A percentile compares a stretch with the other conserved stretches of the same genome.
These are phyloP conservation scores for Caenorhabditis becei DNA, from an alignment of 2,888 invertebrate species.

Conservation along the genomic window DNA sequence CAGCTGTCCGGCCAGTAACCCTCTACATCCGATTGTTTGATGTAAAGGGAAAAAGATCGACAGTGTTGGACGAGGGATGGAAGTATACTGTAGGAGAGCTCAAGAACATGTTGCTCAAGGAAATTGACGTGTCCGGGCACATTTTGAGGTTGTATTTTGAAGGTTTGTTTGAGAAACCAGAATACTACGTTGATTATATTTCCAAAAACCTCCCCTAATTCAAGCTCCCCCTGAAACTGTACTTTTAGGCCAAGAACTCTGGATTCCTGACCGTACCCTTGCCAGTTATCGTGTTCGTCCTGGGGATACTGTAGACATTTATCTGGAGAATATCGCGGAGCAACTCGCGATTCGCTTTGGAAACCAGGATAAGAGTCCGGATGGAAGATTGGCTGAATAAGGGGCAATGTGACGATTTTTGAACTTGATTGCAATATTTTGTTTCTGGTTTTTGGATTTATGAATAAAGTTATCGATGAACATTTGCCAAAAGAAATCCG, in stretches of 20 bases:
- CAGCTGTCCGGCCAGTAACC: conserved; percentile 47
- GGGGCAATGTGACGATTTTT: neutral
- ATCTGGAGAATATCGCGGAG: conserved; percentile 61
- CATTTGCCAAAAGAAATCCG: conserved; percentile 69
- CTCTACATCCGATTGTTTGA: conserved; percentile 53
- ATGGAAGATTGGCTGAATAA: conserved; percentile 53
- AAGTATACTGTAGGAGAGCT: conserved; percentile 59
- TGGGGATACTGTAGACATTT: conserved; percentile 56
- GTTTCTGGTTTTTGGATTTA: neutral
- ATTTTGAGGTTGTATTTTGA: conserved; percentile 60
- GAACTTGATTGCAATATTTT: conserved; percentile 20
- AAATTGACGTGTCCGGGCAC: conserved; percentile 56
- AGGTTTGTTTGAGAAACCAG: too few relatives aligned
- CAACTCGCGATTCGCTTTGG: conserved; percentile 58
- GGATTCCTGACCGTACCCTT: conserved; percentile 62
- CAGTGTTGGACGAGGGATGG: conserved; percentile 57
- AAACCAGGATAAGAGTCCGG: conserved; percentile 59
- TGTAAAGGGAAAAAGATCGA: conserved; percentile 56
- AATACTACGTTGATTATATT: too few relatives aligned
- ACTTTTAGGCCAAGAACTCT: conserved; percentile 61
- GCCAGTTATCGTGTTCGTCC: conserved; percentile 61
- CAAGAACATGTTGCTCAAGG: conserved; percentile 50
- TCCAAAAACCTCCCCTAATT: too few relatives aligned
- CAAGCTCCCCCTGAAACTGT: neutral
- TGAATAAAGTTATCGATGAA: neutral